These are phyloP conservation scores for Vicugna pacos DNA, from an alignment of 2,113 vertebrate species.

Conservation along the genomic window DNA sequence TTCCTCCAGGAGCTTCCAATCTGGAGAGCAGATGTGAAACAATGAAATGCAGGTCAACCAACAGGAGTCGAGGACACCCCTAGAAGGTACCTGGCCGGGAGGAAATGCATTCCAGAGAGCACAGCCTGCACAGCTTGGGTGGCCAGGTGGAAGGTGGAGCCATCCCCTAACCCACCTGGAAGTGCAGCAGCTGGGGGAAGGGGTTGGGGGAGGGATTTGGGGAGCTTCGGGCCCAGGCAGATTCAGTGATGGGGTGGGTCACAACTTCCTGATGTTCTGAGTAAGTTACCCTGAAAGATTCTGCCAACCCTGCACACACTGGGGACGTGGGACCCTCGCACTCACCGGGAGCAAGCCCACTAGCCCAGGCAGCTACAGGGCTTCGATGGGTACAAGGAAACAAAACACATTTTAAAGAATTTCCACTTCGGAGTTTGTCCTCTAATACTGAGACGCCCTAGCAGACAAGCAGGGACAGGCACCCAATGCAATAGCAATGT, in stretches of 20 bases:
- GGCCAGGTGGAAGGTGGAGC: accelerated
- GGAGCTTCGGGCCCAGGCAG: not conserved
- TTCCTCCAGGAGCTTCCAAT: not conserved
- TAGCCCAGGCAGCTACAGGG: not conserved
- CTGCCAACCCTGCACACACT: not conserved
- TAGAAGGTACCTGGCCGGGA: accelerated
- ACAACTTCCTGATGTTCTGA: not conserved
- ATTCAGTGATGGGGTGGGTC: not conserved
- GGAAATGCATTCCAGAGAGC: not conserved
- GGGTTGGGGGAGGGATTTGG: not conserved
- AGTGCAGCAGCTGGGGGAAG: not conserved
- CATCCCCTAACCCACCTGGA: not conserved
- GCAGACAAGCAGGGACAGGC: not conserved
- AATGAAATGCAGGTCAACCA: not conserved
- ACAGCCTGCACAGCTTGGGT: not conserved
- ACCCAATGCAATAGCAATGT: too few relatives aligned
- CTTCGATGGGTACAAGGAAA: not conserved
- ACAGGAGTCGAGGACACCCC: not conserved
- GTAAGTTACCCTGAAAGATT: not conserved
- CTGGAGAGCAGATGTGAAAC: not conserved
- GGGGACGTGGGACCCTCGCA: not conserved
- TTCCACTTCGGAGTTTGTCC: not conserved
- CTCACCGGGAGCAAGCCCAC: not conserved
- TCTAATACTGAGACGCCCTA: not conserved
- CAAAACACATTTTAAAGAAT: not conserved